Base-by-base conservation (phyloP, 2,113 vertebrate species). In the Anarrhichthys ocellatus region DNA sequence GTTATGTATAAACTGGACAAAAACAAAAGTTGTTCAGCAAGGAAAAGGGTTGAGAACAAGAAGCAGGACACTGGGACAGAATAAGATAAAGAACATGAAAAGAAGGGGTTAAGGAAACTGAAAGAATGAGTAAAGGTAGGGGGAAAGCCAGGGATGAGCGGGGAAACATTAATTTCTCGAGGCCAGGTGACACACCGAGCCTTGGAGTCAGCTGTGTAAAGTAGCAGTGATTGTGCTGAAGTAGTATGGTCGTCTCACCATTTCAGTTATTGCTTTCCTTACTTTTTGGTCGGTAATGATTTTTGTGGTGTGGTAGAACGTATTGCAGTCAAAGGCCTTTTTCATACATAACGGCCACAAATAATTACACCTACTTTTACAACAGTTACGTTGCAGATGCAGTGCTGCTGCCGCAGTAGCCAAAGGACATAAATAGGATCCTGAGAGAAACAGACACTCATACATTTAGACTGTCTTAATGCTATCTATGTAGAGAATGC, bases 391-490 rank as follows among this genome's bases (percentile, higher is more conserved):
- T 69, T 87, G 86, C 83, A 76, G 83, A 78, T 87, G 87, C 85
- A 77, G 81, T 80, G 75, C 75, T 84, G 85, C 84, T 71, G 68
- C 78, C 68, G 85, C 76, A 86, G 88, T 86, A 91, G 88, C 82
- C 86, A 85, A 70, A 76, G 71, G 83, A 89, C 93, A 94, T 95
- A 93, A 92, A 94, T 94, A 94, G 75, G 72, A 92, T 94, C 93
- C 94, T 94, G 93, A 95, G 93, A 93, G 85, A 92, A 86, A 90
- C 73, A 89, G 86, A 89, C 87, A 89, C 44, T 70, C 81, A 44
- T 42, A 77, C 78, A 78, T 82, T 81, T 76, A 81, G 80, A 85
- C 86, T 81, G 81, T 89, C 86, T 86, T 85, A 58, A 77, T 46
- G 42, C 73, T 80, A 72, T 86, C 70, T 84, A 78, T 86, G 85